Base-by-base conservation (phyloP, 1,140 invertebrate genomes). In the Scaptodrosophila lebanonensis region DNA sequence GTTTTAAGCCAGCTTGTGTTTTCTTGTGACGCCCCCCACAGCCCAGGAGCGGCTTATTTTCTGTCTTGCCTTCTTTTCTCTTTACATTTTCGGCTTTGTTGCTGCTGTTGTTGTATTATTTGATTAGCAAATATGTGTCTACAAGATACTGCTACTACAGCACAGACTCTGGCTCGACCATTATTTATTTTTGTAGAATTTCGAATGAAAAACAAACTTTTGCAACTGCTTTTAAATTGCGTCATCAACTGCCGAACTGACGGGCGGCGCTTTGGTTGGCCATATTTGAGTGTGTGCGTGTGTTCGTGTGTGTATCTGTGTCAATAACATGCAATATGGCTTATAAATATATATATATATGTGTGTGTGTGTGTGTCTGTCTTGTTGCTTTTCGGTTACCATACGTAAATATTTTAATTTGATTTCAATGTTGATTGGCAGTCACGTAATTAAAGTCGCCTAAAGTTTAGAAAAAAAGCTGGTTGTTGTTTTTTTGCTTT, bases 401-500 rank as follows among this genome's bases (percentile, higher is more conserved):
- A n/a, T n/a, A n/a, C n/a, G n/a, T n/a, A n/a, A n/a, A n/a, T n/a
- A n/a, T n/a, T n/a, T 69, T 69, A 69, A 69, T 82, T 66, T 59
- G 49, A 65, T 79, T 79, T 68, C 68, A 79, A 79, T 73, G 71
- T 63, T 70, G 32, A 57, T 45, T 38, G 39, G 61, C 65, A 60
- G 75, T 79, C 75, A 82, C 75, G 75, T 79, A 75, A 79, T 79
- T 79, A 69, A 79, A 82, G 48, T 66, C 69, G 52, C 68, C 60
- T 61, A 64, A 79, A 62, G 54, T 61, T 58, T 71, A 52, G 58
- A 58, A 65, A 52, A 45, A 33, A n/a, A 50, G 45, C 48, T 64
- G 57, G 33, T 67, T 64, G 51, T 47, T 64, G 50, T 54, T 40
- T 36, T 42, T 30, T 42, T 29, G 6, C 42, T 0, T 62, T 43